Conservation (phyloP, 1,140 invertebrate species). For the Tigriopus japonicus region DNA sequence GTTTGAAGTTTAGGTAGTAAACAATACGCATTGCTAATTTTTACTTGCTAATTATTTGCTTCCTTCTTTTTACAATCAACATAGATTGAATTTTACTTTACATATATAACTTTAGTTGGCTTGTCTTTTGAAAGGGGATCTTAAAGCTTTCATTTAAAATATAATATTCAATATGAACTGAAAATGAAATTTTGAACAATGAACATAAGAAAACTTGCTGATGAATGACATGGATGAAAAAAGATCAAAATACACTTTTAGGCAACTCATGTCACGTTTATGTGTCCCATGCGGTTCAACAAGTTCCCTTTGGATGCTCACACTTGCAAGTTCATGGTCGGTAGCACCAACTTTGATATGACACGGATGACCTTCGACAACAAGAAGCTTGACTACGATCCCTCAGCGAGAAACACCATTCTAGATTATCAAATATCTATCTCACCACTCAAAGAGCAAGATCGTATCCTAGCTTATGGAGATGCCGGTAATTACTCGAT, state of each 20-base stretch:
- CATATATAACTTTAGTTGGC: too few relatives aligned
- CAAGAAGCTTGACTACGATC: background rate
- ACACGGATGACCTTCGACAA: slow-evolving; percentile 1
- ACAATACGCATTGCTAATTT: too few relatives aligned
- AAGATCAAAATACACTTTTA: background rate
- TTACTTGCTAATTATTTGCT: too few relatives aligned
- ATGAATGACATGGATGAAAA: background rate
- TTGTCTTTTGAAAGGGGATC: too few relatives aligned
- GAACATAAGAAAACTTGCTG: too few relatives aligned
- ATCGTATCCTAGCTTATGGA: slow-evolving; percentile 3
- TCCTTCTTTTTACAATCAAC: too few relatives aligned
- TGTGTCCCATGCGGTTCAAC: slow-evolving; percentile 14
- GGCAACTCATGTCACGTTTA: slow-evolving; percentile 11
- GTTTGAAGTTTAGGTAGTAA: too few relatives aligned
- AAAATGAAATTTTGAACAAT: too few relatives aligned
- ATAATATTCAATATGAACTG: too few relatives aligned
- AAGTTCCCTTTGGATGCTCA: slow-evolving; percentile 10
- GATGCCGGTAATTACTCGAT: background rate
- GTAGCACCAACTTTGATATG: slow-evolving; percentile 4
- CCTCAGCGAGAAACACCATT: background rate
- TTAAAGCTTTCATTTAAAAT: too few relatives aligned
- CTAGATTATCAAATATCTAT: slow-evolving; percentile 2
- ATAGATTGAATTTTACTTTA: too few relatives aligned
- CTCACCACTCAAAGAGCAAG: background rate
- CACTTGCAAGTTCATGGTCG: slow-evolving; percentile 7